Percentiles rank a stretch among this genome's conserved stretches.
Evolutionary conservation across 2,888 invertebrate genomes (phyloP).

Genomic region (Parelbella ahira): DNA sequence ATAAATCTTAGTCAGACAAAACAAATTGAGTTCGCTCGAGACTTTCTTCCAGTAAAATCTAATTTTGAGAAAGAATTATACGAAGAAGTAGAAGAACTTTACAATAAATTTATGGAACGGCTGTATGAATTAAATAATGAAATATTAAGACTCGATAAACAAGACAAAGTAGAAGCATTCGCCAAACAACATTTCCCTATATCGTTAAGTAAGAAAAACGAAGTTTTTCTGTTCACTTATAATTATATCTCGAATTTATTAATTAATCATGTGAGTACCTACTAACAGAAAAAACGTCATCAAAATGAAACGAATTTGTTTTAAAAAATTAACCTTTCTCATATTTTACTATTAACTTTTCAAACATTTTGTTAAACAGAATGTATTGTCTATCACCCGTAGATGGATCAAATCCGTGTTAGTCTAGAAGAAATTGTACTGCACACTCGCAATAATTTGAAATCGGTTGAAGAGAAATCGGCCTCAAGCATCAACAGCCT

Average conservation of each 20-base stretch:
- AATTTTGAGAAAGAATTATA: conserved; percentile 38
- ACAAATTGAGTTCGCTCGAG: conserved; percentile 42
- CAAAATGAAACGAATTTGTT: too few species aligned
- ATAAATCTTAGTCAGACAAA: conserved; percentile 37
- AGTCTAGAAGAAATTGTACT: conserved; percentile 50
- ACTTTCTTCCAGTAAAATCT: conserved; percentile 41
- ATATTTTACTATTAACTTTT: too few species aligned
- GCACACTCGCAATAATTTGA: conserved; percentile 43
- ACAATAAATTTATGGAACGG: conserved; percentile 34
- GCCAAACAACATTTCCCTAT: conserved; percentile 40
- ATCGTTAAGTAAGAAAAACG: conserved; percentile 39
- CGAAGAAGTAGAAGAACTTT: conserved; percentile 39
- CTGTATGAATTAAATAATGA: conserved; percentile 34
- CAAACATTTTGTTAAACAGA: too few species aligned
- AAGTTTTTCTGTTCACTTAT: conserved; percentile 45
- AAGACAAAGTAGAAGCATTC: conserved; percentile 42
- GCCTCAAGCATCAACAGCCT: conserved; percentile 35
- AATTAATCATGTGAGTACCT: conserved; percentile 45
- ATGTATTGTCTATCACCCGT: too few species aligned
- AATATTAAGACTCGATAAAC: conserved; percentile 41
- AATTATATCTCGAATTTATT: conserved; percentile 44
- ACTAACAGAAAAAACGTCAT: too few species aligned
- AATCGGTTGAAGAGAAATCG: conserved; percentile 31
- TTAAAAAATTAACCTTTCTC: too few species aligned
- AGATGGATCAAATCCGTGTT: conserved; percentile 40